Conservation (phyloP, 2,888 invertebrate genomes). For the Plusia festucae region DNA sequence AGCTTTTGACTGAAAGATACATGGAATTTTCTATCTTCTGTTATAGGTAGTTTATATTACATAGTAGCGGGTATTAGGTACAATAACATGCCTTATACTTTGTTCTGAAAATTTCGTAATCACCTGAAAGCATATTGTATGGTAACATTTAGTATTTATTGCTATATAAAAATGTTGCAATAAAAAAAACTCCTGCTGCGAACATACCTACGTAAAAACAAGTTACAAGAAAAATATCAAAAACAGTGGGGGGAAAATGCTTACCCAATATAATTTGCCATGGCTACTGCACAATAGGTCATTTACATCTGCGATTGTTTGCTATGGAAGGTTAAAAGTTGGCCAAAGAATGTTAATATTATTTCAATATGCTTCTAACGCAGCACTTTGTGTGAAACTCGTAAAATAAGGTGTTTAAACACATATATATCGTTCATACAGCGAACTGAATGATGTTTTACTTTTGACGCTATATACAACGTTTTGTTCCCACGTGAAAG, state of each 20-base stretch:
- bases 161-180: no score
- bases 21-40: no score
- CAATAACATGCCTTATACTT: no score
- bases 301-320: constrained; percentile 23
- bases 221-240: not conserved
- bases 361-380: constrained; percentile 21
- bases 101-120: no score
- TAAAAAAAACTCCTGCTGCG: no score
- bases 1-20: no score
- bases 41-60: no score
- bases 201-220: no score
- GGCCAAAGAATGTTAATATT: constrained; percentile 20
- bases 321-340: constrained; percentile 1
- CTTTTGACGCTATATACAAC: constrained; percentile 46
- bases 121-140: no score
- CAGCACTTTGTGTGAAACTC: constrained; percentile 30
- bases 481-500: constrained; percentile 45
- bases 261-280: constrained; percentile 5
- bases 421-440: constrained; percentile 22
- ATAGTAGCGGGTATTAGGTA: no score
- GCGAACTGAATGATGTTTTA: constrained; percentile 36
- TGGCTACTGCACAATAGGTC: constrained; percentile 15
- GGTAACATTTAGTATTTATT: no score
- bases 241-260: not conserved
- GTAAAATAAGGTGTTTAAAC: constrained; percentile 30